Evolutionary conservation across 2,888 invertebrate species (phyloP).

Genomic region (Zaprionus bogoriensis): DNA sequence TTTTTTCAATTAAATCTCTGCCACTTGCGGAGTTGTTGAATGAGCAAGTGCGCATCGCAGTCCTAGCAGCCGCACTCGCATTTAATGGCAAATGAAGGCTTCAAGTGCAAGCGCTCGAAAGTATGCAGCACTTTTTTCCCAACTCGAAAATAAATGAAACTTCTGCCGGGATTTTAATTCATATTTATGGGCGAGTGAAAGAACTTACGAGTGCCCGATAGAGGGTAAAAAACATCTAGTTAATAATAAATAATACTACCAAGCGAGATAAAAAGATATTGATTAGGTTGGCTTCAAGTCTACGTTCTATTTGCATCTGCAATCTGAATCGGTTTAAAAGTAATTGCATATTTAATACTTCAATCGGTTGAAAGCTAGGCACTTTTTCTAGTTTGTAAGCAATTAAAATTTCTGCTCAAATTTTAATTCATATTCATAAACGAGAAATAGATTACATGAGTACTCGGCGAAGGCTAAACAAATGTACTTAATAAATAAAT

Average conservation of each 20-base stretch:
- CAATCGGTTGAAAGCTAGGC: too few species aligned
- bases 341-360: too few species aligned
- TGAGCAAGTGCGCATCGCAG: slow-evolving; percentile 34
- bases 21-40: slow-evolving; percentile 39
- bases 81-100: slow-evolving; percentile 19
- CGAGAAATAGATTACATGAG: too few species aligned
- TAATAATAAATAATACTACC: not conserved
- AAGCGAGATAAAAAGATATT: not conserved
- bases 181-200: not conserved
- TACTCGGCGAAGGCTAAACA: too few species aligned
- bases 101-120: slow-evolving; percentile 11
- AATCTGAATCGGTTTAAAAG: too few species aligned
- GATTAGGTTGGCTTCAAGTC: too few species aligned
- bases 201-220: not conserved
- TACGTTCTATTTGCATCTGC: too few species aligned
- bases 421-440: too few species aligned
- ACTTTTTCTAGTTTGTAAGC: too few species aligned
- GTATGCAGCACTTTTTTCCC: slow-evolving; percentile 15
- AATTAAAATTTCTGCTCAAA: too few species aligned
- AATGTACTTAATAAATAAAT: too few species aligned
- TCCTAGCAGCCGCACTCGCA: slow-evolving; percentile 11
- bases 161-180: not conserved
- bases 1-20: slow-evolving; percentile 63
- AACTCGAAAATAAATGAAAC: not conserved
- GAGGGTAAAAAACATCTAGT: not conserved